phyloP scores from a whole-genome alignment of 2,888 invertebrate species.

The Thera britannica region DNA sequence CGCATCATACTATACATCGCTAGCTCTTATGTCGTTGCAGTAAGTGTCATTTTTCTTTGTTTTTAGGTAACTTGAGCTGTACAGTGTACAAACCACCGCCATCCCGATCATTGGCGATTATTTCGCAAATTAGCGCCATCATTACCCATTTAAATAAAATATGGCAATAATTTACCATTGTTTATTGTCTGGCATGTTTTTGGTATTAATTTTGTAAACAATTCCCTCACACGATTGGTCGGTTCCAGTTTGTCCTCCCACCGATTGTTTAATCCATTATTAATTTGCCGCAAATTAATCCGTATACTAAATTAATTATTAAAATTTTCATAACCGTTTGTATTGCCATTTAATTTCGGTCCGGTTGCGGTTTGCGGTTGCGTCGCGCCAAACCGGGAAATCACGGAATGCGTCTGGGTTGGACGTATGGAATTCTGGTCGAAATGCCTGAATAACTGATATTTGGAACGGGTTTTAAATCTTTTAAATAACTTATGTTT shows the following conservation, averaged over 20 bases:
- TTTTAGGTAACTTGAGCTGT: too few relatives aligned
- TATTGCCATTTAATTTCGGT: constrained; percentile 27
- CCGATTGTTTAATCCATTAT: constrained; percentile 9
- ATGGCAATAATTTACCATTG: too few relatives aligned
- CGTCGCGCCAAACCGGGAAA: constrained; percentile 17
- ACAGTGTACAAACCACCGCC: too few relatives aligned
- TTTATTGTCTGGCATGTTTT: too few relatives aligned
- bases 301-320: constrained; percentile 14
- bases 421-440: constrained; percentile 17
- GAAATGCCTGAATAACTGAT: neutral
- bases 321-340: constrained; percentile 21
- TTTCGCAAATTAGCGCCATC: too few relatives aligned
- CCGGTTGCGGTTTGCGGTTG: constrained; percentile 30
- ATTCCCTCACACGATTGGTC: neutral
- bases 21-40: too few relatives aligned
- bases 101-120: too few relatives aligned
- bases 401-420: constrained; percentile 17
- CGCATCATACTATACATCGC: too few relatives aligned
- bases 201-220: too few relatives aligned
- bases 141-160: too few relatives aligned
- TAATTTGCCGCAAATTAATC: constrained; percentile 14
- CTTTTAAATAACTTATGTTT: too few relatives aligned
- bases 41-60: too few relatives aligned
- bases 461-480: constrained; percentile 5
- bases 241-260: neutral